Base-by-base conservation (phyloP, 1,140 invertebrate genomes). In the Archivesica marissinica region DNA sequence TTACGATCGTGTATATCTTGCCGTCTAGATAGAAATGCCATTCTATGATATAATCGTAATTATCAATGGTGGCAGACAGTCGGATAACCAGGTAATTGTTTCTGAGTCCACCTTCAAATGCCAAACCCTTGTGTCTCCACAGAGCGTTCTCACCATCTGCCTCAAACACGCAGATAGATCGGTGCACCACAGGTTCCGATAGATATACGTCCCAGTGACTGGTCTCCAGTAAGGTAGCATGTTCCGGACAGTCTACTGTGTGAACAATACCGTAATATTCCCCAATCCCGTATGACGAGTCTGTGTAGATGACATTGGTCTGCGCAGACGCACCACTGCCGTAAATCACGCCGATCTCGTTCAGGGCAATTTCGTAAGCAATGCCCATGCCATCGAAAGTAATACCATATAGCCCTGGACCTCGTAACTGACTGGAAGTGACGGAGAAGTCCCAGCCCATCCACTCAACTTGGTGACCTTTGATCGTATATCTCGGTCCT, bases 31-130 rank as follows among this genome's bases (percentile, higher is more conserved):
- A 85, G 41, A 89, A 89, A 38, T 79, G 82, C 41, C 61, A 88
- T 79, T 89, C 88, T 15, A 89, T 35, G 50, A 87, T 88, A 66
- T 88, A 88, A 66, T 89, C 87, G 44, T 88, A 89, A 59, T 88
- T 88, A 41, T 72, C 85, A 59, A 87, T 76, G n/a, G 64, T 72
- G 15, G 70, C 64, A 30, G 74, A 61, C 17, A 79, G 15, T 0
- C 83, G 61, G 15, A 79, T 54, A n/a, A 85, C 66, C 3, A 85
- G 59, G 30, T 30, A 79, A 25, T 47, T 78, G 38, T 85, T 78
- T 41, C 83, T 78, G 0, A 85, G 50, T 38, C 83, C 83, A 25
- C 61, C 74, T 35, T 72, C 74, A 41, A 78, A 85, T 0, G 50
- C 70, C 28, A 38, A 56, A 17, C 64, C 70, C 39, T 76, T 77